Evolutionary conservation across 2,113 vertebrate genomes (phyloP).

Genomic region (Circaetus gallicus): DNA sequence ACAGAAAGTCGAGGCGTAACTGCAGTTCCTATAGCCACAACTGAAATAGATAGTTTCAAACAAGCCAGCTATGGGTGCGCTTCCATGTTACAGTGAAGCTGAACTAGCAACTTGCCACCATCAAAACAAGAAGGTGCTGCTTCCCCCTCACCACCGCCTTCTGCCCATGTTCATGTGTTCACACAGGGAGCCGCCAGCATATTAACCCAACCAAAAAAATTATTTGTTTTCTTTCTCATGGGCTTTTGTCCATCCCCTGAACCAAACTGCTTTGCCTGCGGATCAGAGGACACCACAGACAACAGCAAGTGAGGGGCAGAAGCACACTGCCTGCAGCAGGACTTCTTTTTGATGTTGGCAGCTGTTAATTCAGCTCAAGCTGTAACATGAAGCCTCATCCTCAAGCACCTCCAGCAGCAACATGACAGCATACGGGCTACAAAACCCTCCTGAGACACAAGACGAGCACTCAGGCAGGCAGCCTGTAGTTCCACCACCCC

Average conservation of each 20-base stretch:
- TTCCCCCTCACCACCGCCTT: not conserved
- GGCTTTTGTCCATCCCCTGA: not conserved
- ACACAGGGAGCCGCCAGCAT: not conserved
- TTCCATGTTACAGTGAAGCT: not conserved
- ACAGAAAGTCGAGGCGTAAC: fast-evolving
- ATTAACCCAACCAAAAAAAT: not conserved
- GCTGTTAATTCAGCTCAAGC: not conserved
- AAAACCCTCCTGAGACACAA: not conserved
- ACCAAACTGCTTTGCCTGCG: not conserved
- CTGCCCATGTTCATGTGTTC: fast-evolving
- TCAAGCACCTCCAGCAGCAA: conserved; percentile 3
- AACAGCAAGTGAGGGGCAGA: not conserved
- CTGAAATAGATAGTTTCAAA: not conserved
- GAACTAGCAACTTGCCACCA: not conserved
- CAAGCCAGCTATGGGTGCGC: not conserved
- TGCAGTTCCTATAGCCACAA: not conserved
- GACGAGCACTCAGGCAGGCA: not conserved
- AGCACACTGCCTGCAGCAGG: conserved; percentile 20
- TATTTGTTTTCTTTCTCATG: not conserved
- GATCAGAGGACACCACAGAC: not conserved
- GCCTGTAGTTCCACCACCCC: not conserved
- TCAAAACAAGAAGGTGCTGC: not conserved
- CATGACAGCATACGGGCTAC: not conserved
- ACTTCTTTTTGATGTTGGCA: conserved; percentile 22
- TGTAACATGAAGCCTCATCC: conserved; percentile 16